A percentile compares a stretch with the other conserved stretches of the same genome.
These are phyloP conservation scores for Ceratosolen fusciceps DNA, from an alignment of 1,140 invertebrate genomes.

Conservation along the genomic window DNA sequence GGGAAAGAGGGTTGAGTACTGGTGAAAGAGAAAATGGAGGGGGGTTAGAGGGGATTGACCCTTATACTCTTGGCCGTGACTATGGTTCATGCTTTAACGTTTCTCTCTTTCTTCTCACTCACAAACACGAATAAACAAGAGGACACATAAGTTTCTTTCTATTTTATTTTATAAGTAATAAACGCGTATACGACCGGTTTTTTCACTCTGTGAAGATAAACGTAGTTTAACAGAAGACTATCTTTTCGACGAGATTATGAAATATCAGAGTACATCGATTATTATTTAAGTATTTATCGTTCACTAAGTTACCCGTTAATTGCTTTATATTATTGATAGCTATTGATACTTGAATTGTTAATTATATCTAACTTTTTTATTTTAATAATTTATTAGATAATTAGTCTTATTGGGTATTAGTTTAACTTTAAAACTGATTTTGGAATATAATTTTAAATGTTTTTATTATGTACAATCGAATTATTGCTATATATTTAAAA, in stretches of 20 bases:
- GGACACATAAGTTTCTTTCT: conserved; percentile 35
- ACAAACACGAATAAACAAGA: background rate
- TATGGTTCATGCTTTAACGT: conserved; percentile 7
- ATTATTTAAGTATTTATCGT: background rate
- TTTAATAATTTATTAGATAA: too few relatives aligned
- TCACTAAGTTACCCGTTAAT: conserved; percentile 37
- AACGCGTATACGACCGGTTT: conserved; percentile 67
- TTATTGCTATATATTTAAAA: too few relatives aligned
- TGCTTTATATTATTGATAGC: background rate
- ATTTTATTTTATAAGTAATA: conserved; percentile 58
- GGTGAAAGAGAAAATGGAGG: conserved; percentile 52
- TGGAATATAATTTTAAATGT: too few relatives aligned
- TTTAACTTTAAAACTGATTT: too few relatives aligned
- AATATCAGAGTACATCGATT: conserved; percentile 12
- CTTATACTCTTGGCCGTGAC: conserved; percentile 56
- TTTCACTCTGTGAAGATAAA: conserved; percentile 67
- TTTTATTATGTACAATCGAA: too few relatives aligned
- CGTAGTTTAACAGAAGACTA: conserved; percentile 63
- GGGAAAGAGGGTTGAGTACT: conserved; percentile 55
- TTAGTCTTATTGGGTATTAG: too few relatives aligned
- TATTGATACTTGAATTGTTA: conserved; percentile 22
- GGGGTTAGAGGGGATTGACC: conserved; percentile 66
- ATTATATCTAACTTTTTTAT: too few relatives aligned
- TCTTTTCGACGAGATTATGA: conserved; percentile 55
- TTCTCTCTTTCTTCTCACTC: conserved; percentile 8